Evolutionary conservation across 2,888 invertebrate species (phyloP).

Genomic region (Idaea straminata): DNA sequence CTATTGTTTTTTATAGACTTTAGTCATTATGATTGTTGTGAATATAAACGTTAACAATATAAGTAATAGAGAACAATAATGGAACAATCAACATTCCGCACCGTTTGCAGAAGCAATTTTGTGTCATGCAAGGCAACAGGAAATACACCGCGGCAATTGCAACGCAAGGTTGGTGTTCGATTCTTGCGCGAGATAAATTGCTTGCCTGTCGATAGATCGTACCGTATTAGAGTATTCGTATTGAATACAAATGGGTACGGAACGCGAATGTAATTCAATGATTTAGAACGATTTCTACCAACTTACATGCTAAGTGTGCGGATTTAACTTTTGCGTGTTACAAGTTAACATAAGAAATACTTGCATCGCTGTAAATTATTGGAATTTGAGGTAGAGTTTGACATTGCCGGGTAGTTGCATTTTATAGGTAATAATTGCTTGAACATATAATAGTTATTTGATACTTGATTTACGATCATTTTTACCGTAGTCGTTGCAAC

Average conservation of each 20-base stretch:
- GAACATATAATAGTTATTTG: slow-evolving; percentile 10
- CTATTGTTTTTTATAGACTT: too few relatives aligned
- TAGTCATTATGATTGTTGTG: too few relatives aligned
- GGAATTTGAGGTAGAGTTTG: background rate
- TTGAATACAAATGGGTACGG: slow-evolving; percentile 68
- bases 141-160: slow-evolving; percentile 60
- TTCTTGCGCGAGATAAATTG: slow-evolving; percentile 66
- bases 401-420: background rate
- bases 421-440: slow-evolving; percentile 4
- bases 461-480: background rate
- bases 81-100: slow-evolving; percentile 68
- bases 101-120: slow-evolving; percentile 71
- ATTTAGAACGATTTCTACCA: slow-evolving; percentile 1
- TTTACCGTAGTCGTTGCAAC: slow-evolving; percentile 3
- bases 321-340: background rate
- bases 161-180: slow-evolving; percentile 62
- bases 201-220: slow-evolving; percentile 60
- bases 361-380: background rate
- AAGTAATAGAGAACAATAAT: slow-evolving; percentile 57
- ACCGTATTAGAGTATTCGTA: slow-evolving; percentile 68
- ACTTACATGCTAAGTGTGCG: background rate
- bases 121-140: slow-evolving; percentile 65
- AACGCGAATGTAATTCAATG: slow-evolving; percentile 38
- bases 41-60: slow-evolving; percentile 21
- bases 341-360: background rate